Evolutionary conservation across 2,797 vertebrate genomes (phyloP), one percentile per base, ranked within the genome.

Genomic region (Furcifer pardalis): DNA sequence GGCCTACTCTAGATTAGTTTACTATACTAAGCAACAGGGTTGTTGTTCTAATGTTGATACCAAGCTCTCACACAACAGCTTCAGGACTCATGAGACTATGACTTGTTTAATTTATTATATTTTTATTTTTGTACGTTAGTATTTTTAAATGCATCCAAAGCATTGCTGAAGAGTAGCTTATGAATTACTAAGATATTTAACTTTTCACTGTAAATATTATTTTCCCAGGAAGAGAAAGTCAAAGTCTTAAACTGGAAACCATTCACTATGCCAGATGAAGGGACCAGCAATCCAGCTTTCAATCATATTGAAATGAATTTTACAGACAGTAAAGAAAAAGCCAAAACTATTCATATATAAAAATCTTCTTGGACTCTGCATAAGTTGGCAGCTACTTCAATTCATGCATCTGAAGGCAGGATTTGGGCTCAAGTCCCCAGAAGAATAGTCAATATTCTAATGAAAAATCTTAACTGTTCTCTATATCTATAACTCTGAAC

Each of bases 261-360:
- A 7, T 89, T 91, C 83, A 78, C 92, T 2, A 1, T 91, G 79
- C 91, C 84, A 90, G 91, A 90, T 0, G 93, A 90, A 85, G 97
- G 97, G 93, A 97, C 91, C 69, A 93, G 93, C 81, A 99, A 98
- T 89, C 95, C 95, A 56, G 95, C 95, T 88, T 98, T 98, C 94
- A 96, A 92, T 88, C 95, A 97, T 10, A 86, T 97, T 25, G 97
- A 98, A 94, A 88, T 98, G 95, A 93, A 96, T 56, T 52, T 91
- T 66, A 89, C 92, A 74, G 93, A 94, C 84, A 89, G 87, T 71
- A 93, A 87, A 15, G 62, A 84, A 81, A 94, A 94, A 91, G 81
- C 19, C 65, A 94, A 89, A 30, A 92, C 92, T 59, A 89, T 93
- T 86, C 91, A 90, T 77, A 84, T 88, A 86, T 94, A 90, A 86